Conservation (phyloP, 1,140 invertebrate genomes). For the Drosophila ficusphila region DNA sequence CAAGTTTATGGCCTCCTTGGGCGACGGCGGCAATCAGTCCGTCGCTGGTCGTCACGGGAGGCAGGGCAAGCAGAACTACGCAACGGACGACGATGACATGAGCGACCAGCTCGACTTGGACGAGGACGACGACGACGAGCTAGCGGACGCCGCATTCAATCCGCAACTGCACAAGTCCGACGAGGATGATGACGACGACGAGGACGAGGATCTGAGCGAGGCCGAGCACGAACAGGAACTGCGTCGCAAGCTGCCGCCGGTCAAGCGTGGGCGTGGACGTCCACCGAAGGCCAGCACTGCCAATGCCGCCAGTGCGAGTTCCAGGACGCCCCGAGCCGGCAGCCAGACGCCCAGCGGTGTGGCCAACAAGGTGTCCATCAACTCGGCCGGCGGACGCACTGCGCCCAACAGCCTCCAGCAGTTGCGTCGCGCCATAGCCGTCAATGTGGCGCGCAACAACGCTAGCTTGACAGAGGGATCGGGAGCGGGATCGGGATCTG, state of each 20-base stretch:
- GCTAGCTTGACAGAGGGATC: slow-evolving; percentile 10
- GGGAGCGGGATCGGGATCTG: too few relatives aligned
- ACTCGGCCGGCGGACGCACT: background rate
- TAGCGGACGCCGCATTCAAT: slow-evolving; percentile 64
- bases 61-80: slow-evolving; percentile 40
- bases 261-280: slow-evolving; percentile 70
- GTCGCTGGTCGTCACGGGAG: slow-evolving; percentile 1
- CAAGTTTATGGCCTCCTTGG: slow-evolving; percentile 58
- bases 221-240: slow-evolving; percentile 55
- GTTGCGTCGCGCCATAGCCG: slow-evolving; percentile 49
- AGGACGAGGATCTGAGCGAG: slow-evolving; percentile 64
- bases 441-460: slow-evolving; percentile 15
- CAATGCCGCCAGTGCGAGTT: background rate
- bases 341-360: background rate
- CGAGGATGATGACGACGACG: slow-evolving; percentile 64
- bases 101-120: slow-evolving; percentile 43
- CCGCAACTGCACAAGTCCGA: slow-evolving; percentile 71
- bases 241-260: slow-evolving; percentile 43
- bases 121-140: slow-evolving; percentile 59
- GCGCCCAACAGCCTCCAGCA: slow-evolving; percentile 52
- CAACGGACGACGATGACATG: slow-evolving; percentile 14
- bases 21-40: background rate
- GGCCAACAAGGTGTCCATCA: slow-evolving; percentile 1
- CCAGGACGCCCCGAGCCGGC: background rate
- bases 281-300: slow-evolving; percentile 49